phyloP scores from a whole-genome alignment of 2,113 vertebrate species.

The Oreocharis arfaki region DNA sequence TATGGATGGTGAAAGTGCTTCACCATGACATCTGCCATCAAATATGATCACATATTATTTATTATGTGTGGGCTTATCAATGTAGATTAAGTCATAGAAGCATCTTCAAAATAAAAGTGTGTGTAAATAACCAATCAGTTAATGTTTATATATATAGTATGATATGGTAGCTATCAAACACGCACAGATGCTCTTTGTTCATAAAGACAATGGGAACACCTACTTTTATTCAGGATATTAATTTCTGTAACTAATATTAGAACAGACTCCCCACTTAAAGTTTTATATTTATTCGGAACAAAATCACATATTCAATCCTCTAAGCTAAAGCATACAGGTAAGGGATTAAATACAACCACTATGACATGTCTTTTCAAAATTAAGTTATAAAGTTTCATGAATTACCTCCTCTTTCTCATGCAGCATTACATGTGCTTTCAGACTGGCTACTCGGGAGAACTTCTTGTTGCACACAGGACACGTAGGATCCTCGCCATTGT shows the following conservation, averaged over 20 bases:
- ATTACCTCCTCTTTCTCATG: conserved; percentile 97
- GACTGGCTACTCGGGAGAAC: conserved; percentile 94
- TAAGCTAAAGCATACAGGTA: not conserved
- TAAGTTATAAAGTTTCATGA: not conserved
- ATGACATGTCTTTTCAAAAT: not conserved
- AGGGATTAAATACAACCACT: not conserved
- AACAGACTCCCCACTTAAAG: not conserved
- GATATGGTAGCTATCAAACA: not conserved
- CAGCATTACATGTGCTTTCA: conserved; percentile 96
- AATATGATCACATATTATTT: not conserved
- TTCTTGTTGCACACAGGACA: conserved; percentile 94
- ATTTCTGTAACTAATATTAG: not conserved
- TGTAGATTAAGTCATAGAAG: not conserved
- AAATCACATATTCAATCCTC: not conserved
- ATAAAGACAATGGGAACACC: not conserved
- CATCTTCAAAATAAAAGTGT: not conserved
- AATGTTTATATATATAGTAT: not conserved
- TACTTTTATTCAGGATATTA: not conserved
- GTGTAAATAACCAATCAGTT: not conserved
- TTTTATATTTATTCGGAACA: not conserved
- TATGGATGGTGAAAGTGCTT: not conserved
- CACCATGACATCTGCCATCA: not conserved
- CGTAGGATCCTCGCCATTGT: conserved; percentile 84
- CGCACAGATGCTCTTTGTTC: not conserved
- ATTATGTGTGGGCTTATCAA: not conserved